A percentile compares a stretch with the other conserved stretches of the same genome.
phyloP scores from a whole-genome alignment of 2,797 vertebrate species.

The Merluccius polli region DNA sequence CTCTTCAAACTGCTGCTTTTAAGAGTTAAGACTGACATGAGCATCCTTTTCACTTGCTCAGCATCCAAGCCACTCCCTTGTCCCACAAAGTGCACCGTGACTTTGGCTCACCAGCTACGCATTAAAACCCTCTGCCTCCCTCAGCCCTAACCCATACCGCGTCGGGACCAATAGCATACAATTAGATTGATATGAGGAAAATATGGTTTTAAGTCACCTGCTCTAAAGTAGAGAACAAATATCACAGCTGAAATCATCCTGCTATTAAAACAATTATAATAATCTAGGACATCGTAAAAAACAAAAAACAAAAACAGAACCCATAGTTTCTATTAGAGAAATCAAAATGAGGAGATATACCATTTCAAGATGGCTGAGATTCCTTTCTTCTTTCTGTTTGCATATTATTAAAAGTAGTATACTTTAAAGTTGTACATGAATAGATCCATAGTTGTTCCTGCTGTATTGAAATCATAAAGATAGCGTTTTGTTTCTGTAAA shows the following conservation, averaged over 20 bases:
- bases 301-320: constrained; percentile 22
- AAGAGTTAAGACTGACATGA: constrained; percentile 23
- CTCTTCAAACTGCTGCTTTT: constrained; percentile 19
- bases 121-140: constrained; percentile 30
- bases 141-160: constrained; percentile 28
- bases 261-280: constrained; percentile 12
- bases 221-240: constrained; percentile 38
- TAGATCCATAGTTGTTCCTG: constrained; percentile 46
- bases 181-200: constrained; percentile 36
- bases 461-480: constrained; percentile 47
- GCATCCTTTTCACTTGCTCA: constrained; percentile 24
- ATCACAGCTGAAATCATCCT: constrained; percentile 31
- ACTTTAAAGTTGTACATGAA: constrained; percentile 43
- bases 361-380: constrained; percentile 68
- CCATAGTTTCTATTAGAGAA: constrained; percentile 44
- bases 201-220: constrained; percentile 30
- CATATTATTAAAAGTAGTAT: constrained; percentile 66
- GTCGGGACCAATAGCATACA: constrained; percentile 28
- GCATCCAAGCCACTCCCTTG: constrained; percentile 27
- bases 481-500: constrained; percentile 20
- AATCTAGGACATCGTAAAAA: constrained; percentile 20
- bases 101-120: constrained; percentile 59
- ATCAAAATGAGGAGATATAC: constrained; percentile 50
- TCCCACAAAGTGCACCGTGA: constrained; percentile 66
- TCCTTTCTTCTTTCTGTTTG: constrained; percentile 71